phyloP scores from a whole-genome alignment of 2,797 vertebrate genomes.

The Halcyon leucocephala region DNA sequence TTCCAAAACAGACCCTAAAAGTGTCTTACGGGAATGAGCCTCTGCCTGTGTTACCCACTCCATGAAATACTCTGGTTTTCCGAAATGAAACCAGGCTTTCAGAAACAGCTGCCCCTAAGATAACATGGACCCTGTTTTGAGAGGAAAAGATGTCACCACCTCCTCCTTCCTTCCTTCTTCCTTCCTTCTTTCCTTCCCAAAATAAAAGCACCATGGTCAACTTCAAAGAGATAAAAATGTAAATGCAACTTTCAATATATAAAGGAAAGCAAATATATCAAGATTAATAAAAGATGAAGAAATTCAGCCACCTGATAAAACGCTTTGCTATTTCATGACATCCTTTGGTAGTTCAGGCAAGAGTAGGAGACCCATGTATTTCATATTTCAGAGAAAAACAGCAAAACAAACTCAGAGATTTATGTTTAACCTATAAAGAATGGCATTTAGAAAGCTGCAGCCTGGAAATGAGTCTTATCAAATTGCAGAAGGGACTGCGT shows the following conservation, averaged over 20 bases:
- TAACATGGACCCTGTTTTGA: not conserved
- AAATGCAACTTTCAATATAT: not conserved
- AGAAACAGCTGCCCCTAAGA: not conserved
- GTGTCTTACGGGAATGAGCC: not conserved
- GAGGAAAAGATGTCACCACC: not conserved
- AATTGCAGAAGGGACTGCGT: constrained; percentile 17
- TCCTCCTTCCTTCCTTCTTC: not conserved
- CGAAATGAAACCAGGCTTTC: not conserved
- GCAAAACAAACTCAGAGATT: not conserved
- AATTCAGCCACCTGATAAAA: not conserved
- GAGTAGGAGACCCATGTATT: not conserved
- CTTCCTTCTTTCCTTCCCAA: not conserved
- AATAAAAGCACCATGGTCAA: not conserved
- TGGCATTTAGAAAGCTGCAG: constrained; percentile 10
- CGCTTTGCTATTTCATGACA: not conserved
- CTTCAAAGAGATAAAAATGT: not conserved
- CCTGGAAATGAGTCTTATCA: constrained; percentile 22
- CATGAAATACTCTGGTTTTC: not conserved
- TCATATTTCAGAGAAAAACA: not conserved
- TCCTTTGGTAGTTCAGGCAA: not conserved
- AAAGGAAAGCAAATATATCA: not conserved
- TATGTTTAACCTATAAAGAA: not conserved
- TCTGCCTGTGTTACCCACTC: not conserved
- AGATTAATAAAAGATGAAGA: constrained; percentile 28
- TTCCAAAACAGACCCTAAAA: not conserved